These are phyloP conservation scores for Agrotis exclamationis DNA, from an alignment of 2,888 invertebrate genomes.

Conservation along the genomic window DNA sequence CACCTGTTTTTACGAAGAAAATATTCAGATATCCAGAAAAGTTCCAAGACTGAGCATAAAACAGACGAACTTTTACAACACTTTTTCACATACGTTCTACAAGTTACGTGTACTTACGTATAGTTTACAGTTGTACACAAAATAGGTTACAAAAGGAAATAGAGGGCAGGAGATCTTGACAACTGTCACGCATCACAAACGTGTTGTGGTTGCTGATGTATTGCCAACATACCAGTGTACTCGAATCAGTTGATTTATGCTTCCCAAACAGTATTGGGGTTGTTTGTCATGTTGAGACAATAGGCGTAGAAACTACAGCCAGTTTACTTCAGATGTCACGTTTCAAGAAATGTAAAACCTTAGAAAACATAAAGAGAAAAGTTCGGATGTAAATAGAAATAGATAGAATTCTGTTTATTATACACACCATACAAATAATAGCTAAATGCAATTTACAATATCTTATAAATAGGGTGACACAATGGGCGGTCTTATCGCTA, in stretches of 20 bases:
- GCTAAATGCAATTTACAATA: no score
- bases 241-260: constrained; percentile 26
- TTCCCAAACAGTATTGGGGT: constrained; percentile 6
- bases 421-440: no score
- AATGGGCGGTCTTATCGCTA: no score
- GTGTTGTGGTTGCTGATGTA: constrained; percentile 28
- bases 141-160: constrained; percentile 4
- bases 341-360: no score
- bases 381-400: no score
- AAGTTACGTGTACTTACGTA: constrained; percentile 14
- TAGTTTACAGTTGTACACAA: neutral
- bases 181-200: constrained; percentile 14
- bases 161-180: neutral
- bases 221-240: neutral
- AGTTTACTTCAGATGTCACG: neutral
- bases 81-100: neutral
- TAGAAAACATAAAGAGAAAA: no score
- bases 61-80: neutral
- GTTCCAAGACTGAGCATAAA: neutral
- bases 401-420: no score
- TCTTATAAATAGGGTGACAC: no score
- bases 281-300: constrained; percentile 9
- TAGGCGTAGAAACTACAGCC: neutral
- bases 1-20: neutral
- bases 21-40: neutral